These are phyloP conservation scores for Sepioteuthis lessoniana DNA, from an alignment of 2,888 invertebrate genomes.

Conservation along the genomic window DNA sequence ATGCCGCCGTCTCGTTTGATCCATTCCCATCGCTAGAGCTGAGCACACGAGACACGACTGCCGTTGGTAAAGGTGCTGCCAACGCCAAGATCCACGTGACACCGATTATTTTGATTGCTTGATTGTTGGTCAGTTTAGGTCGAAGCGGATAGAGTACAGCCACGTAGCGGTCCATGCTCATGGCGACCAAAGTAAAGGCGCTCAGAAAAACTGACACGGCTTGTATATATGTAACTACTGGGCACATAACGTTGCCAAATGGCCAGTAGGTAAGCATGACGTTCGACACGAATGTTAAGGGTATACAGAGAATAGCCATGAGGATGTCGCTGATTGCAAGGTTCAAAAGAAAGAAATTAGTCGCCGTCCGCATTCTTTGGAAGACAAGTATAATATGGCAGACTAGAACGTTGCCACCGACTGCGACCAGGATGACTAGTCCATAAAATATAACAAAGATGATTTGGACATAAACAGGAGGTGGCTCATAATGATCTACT, in stretches of 20 bases:
- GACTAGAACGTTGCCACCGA: constrained; percentile 79
- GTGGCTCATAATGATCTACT: not conserved
- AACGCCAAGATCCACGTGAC: constrained; percentile 86
- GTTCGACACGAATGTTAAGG: constrained; percentile 82
- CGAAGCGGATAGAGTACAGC: constrained; percentile 91
- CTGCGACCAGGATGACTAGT: constrained; percentile 75
- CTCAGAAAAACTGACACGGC: constrained; percentile 80
- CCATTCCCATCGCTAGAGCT: constrained; percentile 46
- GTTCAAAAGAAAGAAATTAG: constrained; percentile 81
- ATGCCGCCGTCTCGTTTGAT: not conserved
- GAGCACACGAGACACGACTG: constrained; percentile 80
- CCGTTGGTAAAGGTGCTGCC: constrained; percentile 87
- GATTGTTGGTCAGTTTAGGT: constrained; percentile 85
- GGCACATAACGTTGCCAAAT: constrained; percentile 88
- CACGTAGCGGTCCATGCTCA: constrained; percentile 92
- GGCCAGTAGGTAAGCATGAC: constrained; percentile 89
- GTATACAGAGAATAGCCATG: constrained; percentile 76
- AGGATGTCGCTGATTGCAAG: constrained; percentile 76
- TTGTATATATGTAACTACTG: constrained; percentile 87
- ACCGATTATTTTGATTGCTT: constrained; percentile 82
- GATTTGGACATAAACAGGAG: constrained; percentile 61
- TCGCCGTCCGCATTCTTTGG: constrained; percentile 91
- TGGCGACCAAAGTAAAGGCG: constrained; percentile 92
- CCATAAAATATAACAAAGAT: constrained; percentile 76
- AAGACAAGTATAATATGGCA: constrained; percentile 89